Base-by-base conservation (phyloP, 2,888 invertebrate genomes). In the Globia sparganii region DNA sequence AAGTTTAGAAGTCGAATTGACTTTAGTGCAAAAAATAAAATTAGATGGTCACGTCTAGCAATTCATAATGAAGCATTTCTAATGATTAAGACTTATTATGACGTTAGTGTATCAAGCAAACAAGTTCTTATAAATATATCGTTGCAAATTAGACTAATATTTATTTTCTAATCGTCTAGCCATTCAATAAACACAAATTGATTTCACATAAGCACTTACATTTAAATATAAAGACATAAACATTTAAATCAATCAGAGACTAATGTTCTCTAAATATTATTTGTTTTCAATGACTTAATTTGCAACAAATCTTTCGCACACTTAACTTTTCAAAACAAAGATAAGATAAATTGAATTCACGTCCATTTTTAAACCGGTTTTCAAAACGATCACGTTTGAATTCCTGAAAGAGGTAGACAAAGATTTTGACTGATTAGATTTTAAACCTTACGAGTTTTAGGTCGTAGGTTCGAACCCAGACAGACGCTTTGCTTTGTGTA, bases 271-370 rank as follows among this genome's bases (percentile, higher is more conserved):
- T 68, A 82, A 83, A 81, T 82, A 77, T 83, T 75, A 80, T 83
- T 74, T 66, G 71, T 28, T 62, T 53, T 72, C 59, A 62, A 83
- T 53, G 82, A 71, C 72, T 82, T 79, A 82, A 82, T 83, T 76
- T 53, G 18, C 66, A 66, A 86, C 88, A 86, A 86, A 84, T 85
- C 82, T 88, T 77, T 68, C 21, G 74, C 76, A 81, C 81, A 78
- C 80, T 81, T 85, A 87, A 80, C 67, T 77, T 86, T 80, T 84
- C 77, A 80, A 85, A 77, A 75, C 59, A 65, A 37, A 84, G 87
- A 88, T 89, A 87, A 86, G 70, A 59, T 31, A 62, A 2, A 1
- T 46, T 6, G 56, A 18, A 31, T 58, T 75, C 81, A 87, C 85
- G 90, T 91, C 90, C 89, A 90, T 72, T 66, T 74, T 66, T 1